These are phyloP conservation scores for Gryon sp. DNA, from an alignment of 1,140 invertebrate species.

Conservation along the genomic window DNA sequence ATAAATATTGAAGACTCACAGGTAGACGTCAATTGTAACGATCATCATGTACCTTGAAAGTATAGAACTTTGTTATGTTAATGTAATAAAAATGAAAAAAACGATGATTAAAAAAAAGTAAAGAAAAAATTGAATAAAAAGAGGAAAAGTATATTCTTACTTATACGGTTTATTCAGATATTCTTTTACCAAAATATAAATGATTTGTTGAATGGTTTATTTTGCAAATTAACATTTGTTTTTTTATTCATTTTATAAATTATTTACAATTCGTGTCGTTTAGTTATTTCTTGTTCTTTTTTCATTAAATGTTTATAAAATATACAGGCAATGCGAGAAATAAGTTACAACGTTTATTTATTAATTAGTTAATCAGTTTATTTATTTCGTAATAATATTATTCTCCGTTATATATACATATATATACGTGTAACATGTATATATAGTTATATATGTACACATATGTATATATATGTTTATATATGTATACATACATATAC, in stretches of 20 bases:
- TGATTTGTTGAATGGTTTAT: conserved; percentile 46
- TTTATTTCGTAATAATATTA: conserved; percentile 79
- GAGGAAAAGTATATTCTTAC: conserved; percentile 25
- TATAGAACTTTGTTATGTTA: conserved; percentile 80
- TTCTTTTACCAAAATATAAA: conserved; percentile 37
- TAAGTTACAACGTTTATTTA: conserved; percentile 67
- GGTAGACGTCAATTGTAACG: conserved; percentile 76
- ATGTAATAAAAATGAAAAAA: conserved; percentile 75
- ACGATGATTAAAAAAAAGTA: conserved; percentile 12
- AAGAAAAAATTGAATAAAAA: conserved; percentile 39
- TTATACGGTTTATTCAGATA: conserved; percentile 37
- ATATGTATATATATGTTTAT: conserved; percentile 38
- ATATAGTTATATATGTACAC: conserved; percentile 45
- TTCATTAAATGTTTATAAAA: conserved; percentile 40
- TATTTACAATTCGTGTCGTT: conserved; percentile 43
- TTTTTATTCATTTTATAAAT: conserved; percentile 29
- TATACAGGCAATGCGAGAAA: conserved; percentile 56
- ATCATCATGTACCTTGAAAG: conserved; percentile 79
- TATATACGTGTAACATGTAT: conserved; percentile 52
- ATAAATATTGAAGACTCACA: conserved; percentile 71
- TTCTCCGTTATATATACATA: conserved; percentile 76
- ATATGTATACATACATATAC: conserved; percentile 58
- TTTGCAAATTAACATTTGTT: conserved; percentile 52
- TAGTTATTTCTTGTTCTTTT: too few relatives aligned
- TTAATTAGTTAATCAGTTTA: conserved; percentile 79